Conservation (phyloP, 2,888 invertebrate genomes). For the Rotaria macrura region DNA sequence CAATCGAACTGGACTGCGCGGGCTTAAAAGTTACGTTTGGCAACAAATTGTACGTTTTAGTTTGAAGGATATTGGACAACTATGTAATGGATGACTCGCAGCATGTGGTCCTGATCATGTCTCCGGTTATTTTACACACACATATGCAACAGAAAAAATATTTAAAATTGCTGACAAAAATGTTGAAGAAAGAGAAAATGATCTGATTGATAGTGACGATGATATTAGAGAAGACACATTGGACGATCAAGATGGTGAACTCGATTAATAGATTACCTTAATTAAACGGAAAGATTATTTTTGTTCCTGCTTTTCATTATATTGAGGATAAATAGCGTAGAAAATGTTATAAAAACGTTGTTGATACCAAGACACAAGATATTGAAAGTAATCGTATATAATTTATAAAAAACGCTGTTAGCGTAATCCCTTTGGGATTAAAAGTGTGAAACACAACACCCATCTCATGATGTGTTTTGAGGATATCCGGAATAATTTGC, state of each 20-base stretch:
- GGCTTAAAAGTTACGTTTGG: not conserved
- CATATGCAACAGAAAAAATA: too few species aligned
- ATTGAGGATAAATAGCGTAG: not conserved
- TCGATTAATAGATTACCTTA: not conserved
- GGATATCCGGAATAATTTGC: too few species aligned
- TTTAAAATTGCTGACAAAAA: too few species aligned
- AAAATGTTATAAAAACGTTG: not conserved
- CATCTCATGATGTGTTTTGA: too few species aligned
- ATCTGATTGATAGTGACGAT: not conserved
- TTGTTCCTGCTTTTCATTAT: not conserved
- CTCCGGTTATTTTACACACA: too few species aligned
- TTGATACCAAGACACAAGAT: not conserved
- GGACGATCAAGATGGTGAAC: not conserved
- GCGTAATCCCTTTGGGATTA: too few species aligned
- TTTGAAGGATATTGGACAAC: too few species aligned
- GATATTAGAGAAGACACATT: not conserved
- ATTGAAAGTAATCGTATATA: not conserved
- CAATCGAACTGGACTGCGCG: not conserved
- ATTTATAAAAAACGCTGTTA: not conserved
- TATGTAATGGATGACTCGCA: too few species aligned
- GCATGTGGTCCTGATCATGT: too few species aligned
- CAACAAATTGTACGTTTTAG: not conserved
- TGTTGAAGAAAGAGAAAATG: too few species aligned
- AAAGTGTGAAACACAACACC: too few species aligned
- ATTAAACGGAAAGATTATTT: not conserved